These are phyloP conservation scores for Diorhabda carinulata DNA, from an alignment of 1,140 invertebrate species.

Conservation along the genomic window DNA sequence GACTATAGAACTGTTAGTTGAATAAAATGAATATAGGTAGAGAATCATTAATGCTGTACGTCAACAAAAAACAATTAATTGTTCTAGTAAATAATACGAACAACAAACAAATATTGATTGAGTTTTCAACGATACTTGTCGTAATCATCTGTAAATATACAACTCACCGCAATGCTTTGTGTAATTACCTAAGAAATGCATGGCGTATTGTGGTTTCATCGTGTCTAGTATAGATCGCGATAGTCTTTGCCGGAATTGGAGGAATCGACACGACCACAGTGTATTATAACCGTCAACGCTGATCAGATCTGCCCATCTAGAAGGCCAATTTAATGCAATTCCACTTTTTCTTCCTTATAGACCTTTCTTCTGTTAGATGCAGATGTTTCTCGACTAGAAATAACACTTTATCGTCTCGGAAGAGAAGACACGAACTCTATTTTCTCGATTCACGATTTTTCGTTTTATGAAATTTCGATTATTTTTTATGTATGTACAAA, in stretches of 20 bases:
- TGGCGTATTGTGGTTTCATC: background rate
- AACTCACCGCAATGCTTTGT: background rate
- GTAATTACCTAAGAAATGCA: background rate
- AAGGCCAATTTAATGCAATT: conserved; percentile 2
- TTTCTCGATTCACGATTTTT: background rate
- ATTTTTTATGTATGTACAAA: too few species aligned
- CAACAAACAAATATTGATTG: too few species aligned
- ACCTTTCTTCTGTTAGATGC: background rate
- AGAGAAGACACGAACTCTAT: background rate
- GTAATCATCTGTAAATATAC: too few species aligned
- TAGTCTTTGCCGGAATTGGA: background rate
- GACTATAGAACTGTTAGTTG: too few species aligned
- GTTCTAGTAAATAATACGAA: too few species aligned
- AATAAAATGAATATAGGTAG: too few species aligned
- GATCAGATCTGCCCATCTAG: background rate
- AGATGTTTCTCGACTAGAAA: background rate
- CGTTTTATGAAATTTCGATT: background rate
- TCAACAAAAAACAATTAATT: too few species aligned
- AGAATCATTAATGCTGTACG: too few species aligned
- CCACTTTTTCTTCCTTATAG: conserved; percentile 1
- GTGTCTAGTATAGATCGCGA: background rate
- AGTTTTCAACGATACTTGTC: too few species aligned
- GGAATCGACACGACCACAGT: background rate
- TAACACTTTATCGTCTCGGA: background rate
- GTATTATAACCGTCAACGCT: background rate